phyloP scores from a whole-genome alignment of 2,888 invertebrate genomes.

The Andrena dorsata region DNA sequence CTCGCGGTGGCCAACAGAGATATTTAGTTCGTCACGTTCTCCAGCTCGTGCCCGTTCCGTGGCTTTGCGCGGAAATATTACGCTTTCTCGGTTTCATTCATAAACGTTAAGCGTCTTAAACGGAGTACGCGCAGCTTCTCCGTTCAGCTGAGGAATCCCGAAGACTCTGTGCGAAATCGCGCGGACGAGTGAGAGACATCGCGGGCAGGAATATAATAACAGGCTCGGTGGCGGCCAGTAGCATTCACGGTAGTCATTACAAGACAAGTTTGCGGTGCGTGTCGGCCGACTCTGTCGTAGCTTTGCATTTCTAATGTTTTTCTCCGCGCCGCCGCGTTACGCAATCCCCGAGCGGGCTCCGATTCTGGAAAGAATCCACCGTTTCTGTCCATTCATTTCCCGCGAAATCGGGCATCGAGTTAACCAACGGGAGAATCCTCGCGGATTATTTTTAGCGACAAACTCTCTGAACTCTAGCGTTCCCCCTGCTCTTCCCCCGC shows the following conservation, averaged over 20 bases:
- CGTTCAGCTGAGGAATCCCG: not conserved
- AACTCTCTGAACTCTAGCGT: not conserved
- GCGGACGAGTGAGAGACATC: not conserved
- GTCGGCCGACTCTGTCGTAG: conserved; percentile 25
- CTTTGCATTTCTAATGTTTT: conserved; percentile 56
- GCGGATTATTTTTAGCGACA: conserved; percentile 40
- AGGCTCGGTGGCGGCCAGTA: not conserved
- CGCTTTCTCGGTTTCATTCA: conserved; percentile 32
- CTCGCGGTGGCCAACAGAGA: not conserved
- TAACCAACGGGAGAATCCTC: not conserved
- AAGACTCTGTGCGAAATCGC: too few relatives aligned
- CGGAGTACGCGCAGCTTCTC: not conserved
- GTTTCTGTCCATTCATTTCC: not conserved
- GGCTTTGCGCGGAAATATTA: conserved; percentile 12
- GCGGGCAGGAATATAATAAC: conserved; percentile 4
- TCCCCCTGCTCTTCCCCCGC: too few relatives aligned
- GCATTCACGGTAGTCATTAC: conserved; percentile 2
- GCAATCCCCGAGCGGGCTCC: conserved; percentile 34
- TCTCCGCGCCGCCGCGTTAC: conserved; percentile 33
- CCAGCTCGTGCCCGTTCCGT: not conserved
- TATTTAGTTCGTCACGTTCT: conserved; percentile 31
- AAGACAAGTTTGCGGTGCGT: conserved; percentile 33
- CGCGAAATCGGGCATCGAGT: not conserved
- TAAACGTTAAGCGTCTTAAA: not conserved
- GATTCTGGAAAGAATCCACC: conserved; percentile 32